Percentiles rank a stretch among this genome's conserved stretches.
Conservation (phyloP, 2,797 vertebrate genomes). For the Gouania willdenowi region DNA sequence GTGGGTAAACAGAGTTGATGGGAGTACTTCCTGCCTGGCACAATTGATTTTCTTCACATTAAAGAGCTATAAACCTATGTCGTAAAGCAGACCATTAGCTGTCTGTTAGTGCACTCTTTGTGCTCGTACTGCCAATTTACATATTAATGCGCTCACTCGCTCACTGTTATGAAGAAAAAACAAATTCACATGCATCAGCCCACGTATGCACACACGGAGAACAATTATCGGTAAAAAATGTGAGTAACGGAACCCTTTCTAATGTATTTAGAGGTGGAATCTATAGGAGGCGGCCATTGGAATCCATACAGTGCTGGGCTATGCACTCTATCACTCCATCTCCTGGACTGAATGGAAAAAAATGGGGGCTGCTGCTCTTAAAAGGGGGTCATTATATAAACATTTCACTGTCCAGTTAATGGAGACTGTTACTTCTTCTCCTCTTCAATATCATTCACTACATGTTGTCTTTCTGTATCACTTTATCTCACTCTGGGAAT, state of each 20-base stretch:
- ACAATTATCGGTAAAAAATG: slow-evolving; percentile 16
- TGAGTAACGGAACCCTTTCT: slow-evolving; percentile 23
- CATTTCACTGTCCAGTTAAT: slow-evolving; percentile 36
- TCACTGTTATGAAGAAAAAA: slow-evolving; percentile 23
- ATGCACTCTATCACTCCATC: slow-evolving; percentile 5
- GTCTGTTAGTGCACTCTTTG: slow-evolving; percentile 56
- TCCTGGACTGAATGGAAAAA: slow-evolving; percentile 30
- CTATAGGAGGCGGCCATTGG: slow-evolving; percentile 10
- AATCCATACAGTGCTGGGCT: slow-evolving; percentile 37
- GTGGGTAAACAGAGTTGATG: slow-evolving; percentile 22
- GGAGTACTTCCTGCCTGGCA: slow-evolving; percentile 34
- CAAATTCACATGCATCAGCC: slow-evolving; percentile 25
- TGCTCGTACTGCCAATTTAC: slow-evolving; percentile 56
- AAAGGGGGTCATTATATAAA: slow-evolving; percentile 21
- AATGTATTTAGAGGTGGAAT: slow-evolving; percentile 40
- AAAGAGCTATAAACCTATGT: slow-evolving; percentile 60
- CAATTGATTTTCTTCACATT: slow-evolving; percentile 55
- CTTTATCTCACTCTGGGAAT: slow-evolving; percentile 7
- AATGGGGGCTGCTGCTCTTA: slow-evolving; percentile 21
- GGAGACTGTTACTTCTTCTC: slow-evolving; percentile 21
- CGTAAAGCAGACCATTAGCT: slow-evolving; percentile 64
- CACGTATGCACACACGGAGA: slow-evolving; percentile 25
- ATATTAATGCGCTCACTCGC: slow-evolving; percentile 60
- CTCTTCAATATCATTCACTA: slow-evolving; percentile 19
- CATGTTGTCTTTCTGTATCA: background rate